phyloP scores from a whole-genome alignment of 2,113 vertebrate species.

The Hippoglossus stenolepis region DNA sequence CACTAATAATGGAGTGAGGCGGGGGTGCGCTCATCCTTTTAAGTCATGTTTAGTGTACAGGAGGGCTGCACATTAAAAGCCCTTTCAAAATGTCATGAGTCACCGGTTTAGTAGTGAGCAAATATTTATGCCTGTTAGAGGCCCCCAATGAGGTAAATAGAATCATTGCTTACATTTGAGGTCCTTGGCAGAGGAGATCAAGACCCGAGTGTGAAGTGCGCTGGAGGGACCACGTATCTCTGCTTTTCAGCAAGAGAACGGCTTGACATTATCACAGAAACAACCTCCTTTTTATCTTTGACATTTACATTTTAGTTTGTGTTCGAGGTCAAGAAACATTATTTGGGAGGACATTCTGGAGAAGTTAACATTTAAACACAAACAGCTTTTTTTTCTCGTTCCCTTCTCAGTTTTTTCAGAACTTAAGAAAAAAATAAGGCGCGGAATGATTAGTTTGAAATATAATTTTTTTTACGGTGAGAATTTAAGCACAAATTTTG shows the following conservation, averaged over 20 bases:
- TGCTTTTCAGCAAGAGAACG: constrained; percentile 55
- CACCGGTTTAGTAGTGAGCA: constrained; percentile 81
- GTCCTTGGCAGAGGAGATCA: constrained; percentile 69
- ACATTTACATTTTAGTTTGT: constrained; percentile 53
- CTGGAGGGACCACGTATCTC: constrained; percentile 42
- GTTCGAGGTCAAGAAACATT: constrained; percentile 23
- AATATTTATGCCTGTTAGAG: constrained; percentile 85
- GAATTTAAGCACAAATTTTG: not conserved
- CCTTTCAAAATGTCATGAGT: constrained; percentile 84
- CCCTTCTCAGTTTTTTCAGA: too few species aligned
- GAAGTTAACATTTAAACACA: constrained; percentile 5
- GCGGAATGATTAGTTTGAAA: not conserved
- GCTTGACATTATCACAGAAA: constrained; percentile 62
- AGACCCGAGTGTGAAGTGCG: constrained; percentile 59
- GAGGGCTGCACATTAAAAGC: constrained; percentile 75
- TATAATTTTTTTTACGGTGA: not conserved
- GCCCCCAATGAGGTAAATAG: constrained; percentile 83
- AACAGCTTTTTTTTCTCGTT: not conserved
- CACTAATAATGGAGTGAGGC: constrained; percentile 69
- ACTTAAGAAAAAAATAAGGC: too few species aligned
- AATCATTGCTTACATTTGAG: constrained; percentile 81
- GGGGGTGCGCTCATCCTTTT: constrained; percentile 70
- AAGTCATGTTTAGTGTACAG: constrained; percentile 78
- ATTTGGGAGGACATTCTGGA: not conserved
- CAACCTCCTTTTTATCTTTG: constrained; percentile 44